These are phyloP conservation scores for Linyphia triangularis DNA, from an alignment of 2,888 invertebrate genomes.

Conservation along the genomic window DNA sequence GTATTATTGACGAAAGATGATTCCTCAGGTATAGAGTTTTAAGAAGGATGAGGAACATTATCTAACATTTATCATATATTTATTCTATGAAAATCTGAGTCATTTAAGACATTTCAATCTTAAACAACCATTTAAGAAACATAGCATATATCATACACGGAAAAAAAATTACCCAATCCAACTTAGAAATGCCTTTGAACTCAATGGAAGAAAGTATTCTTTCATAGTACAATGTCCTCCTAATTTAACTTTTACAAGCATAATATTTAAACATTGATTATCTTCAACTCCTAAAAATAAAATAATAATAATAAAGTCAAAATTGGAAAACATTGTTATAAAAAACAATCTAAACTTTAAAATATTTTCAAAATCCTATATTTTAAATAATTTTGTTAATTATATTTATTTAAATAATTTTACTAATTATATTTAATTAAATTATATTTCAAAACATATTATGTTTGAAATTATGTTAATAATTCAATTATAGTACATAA, in stretches of 20 bases:
- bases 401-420: too few species aligned
- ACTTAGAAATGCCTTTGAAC: conserved; percentile 79
- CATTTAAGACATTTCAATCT: too few species aligned
- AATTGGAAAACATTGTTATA: not conserved
- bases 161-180: conserved; percentile 80
- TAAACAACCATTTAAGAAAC: too few species aligned
- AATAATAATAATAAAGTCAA: not conserved
- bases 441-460: not conserved
- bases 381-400: too few species aligned
- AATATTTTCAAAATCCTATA: not conserved
- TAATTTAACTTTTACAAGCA: conserved; percentile 78
- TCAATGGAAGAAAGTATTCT: conserved; percentile 79
- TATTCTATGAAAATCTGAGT: too few species aligned
- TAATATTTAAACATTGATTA: conserved; percentile 79
- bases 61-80: too few species aligned
- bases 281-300: conserved; percentile 79
- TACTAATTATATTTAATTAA: too few species aligned
- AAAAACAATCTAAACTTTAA: not conserved
- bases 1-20: too few species aligned
- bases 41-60: too few species aligned
- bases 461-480: not conserved
- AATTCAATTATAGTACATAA: not conserved
- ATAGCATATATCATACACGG: too few species aligned
- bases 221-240: conserved; percentile 76
- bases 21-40: too few species aligned